Evolutionary conservation across 2,888 invertebrate species (phyloP).

Genomic region (Chrysolina americana): DNA sequence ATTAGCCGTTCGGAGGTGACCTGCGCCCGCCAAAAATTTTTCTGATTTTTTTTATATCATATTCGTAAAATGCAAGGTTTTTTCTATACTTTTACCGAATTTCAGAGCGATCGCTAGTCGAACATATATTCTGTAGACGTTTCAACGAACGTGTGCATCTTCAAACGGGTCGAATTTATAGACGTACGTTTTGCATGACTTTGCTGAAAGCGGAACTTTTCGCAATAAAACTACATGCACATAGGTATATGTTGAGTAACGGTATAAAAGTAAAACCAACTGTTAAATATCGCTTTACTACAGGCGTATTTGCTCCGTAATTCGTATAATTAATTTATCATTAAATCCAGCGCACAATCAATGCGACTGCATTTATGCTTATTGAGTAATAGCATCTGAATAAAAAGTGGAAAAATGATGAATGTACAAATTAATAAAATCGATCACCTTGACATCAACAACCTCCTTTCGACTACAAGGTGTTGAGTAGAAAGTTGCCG

Average conservation of each 20-base stretch:
- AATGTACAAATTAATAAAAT: constrained; percentile 19
- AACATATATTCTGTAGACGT: too few species aligned
- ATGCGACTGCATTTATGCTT: constrained; percentile 4
- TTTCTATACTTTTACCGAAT: too few species aligned
- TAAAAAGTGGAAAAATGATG: constrained; percentile 8
- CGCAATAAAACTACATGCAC: not conserved
- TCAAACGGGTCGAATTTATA: too few species aligned
- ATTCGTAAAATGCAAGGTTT: too few species aligned
- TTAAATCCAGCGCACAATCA: constrained; percentile 12
- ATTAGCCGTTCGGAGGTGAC: too few species aligned
- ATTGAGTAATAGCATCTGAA: not conserved
- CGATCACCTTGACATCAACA: constrained; percentile 21
- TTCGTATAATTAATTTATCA: constrained; percentile 13
- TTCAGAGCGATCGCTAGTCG: too few species aligned
- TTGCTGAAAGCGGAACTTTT: not conserved
- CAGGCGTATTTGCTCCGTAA: constrained; percentile 1
- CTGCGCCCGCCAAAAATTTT: too few species aligned
- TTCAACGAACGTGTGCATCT: too few species aligned
- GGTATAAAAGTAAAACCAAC: constrained; percentile 1
- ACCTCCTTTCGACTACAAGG: constrained; percentile 24
- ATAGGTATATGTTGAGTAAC: not conserved
- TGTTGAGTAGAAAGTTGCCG: constrained; percentile 11
- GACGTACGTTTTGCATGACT: not conserved
- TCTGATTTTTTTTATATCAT: too few species aligned
- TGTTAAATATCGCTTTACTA: not conserved